These are phyloP conservation scores for Neotoxoptera formosana DNA, from an alignment of 1,140 invertebrate genomes.

Conservation along the genomic window DNA sequence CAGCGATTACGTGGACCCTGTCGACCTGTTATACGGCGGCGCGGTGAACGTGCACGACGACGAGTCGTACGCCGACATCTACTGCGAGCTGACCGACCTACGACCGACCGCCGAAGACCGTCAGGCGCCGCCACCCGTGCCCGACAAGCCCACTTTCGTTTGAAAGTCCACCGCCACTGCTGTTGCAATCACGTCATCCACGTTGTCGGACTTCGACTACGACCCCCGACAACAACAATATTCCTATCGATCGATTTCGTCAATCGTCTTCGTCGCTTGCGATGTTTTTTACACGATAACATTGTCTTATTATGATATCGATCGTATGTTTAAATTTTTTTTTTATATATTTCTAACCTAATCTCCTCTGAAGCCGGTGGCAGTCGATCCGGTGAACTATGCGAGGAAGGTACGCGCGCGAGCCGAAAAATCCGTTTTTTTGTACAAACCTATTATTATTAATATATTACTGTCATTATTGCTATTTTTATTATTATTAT, in stretches of 20 bases:
- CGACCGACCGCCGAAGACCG: not conserved
- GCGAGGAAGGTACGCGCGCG: not conserved
- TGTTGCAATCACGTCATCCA: not conserved
- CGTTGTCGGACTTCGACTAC: not conserved
- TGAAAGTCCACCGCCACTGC: not conserved
- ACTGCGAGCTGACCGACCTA: conserved; percentile 40
- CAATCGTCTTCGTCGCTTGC: not conserved
- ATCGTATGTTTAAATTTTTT: not conserved
- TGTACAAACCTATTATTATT: conserved; percentile 35
- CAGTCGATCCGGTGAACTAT: no score
- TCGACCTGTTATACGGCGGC: conserved; percentile 66
- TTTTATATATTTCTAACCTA: not conserved
- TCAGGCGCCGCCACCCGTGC: not conserved
- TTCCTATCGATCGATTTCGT: not conserved
- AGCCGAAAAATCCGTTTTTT: not conserved
- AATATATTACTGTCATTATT: not conserved
- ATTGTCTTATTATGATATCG: not conserved
- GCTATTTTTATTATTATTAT: not conserved
- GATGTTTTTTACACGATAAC: not conserved
- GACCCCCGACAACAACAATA: not conserved
- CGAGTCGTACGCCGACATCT: not conserved
- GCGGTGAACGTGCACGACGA: conserved; percentile 61
- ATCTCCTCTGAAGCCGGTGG: no score
- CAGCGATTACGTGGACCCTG: conserved; percentile 68
- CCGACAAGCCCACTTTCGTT: not conserved